Base-by-base conservation (phyloP, 2,113 vertebrate species). In the Seriola aureovittata region DNA sequence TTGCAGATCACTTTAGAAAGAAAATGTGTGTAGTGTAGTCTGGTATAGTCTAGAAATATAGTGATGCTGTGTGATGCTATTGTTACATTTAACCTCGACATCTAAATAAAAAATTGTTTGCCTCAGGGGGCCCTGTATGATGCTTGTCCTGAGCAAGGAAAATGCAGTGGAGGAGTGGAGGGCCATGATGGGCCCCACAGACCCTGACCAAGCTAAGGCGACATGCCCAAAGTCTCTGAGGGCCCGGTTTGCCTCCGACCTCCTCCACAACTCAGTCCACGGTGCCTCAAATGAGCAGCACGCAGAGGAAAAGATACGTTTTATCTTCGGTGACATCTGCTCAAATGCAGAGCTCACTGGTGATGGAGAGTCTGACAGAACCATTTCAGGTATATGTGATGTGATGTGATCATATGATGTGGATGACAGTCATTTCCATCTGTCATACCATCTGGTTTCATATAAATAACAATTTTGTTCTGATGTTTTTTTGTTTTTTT, bases 81-180 rank as follows among this genome's bases (percentile, higher is more conserved):
- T 29, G 29, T 29, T 29, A 29, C 29, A 29, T 29, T 29, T 29
- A 29, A 29, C 29, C 29, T 29, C 0, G 29, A 29, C 29, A 29
- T 29, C 29, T 29, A 29, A 29, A 29, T 29, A 29, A 29, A 29
- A 29, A 29, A 29, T 57, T 40, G 6, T 50, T 68, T 80, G 4
- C 54, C 91, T n/a, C 92, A 97, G 97, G 17, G 95, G 96, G 1
- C 92, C 94, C 0, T 96, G 95, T 54, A 2, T 95, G 88, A 70
- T 96, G 91, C 93, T 97, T 87, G 58, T 95, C 54, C 88, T 97
- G 80, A 94, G 88, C 54, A 97, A 96, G 80, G 96, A 96, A 88
- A 96, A 96, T 72, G 96, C 96, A 5, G 84, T 96, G 82, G 82
- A 93, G 52, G 95, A 97, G 3, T 97, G 96, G 97, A 96, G 96